phyloP scores from a whole-genome alignment of 2,113 vertebrate species.

The Orcinus orca region DNA sequence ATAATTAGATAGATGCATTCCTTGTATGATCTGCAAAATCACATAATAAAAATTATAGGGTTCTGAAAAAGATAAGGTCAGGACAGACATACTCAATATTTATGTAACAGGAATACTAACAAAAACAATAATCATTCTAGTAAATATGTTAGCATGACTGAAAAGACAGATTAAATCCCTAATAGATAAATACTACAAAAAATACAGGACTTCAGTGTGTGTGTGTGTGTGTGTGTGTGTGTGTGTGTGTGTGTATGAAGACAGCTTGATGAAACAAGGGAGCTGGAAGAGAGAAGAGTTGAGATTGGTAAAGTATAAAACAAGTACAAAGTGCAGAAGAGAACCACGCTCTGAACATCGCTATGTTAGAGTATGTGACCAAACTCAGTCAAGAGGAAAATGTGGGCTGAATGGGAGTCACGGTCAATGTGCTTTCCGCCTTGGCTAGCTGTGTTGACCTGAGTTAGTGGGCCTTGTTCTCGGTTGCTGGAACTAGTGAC shows the following conservation, averaged over 20 bases:
- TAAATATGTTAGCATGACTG: background rate
- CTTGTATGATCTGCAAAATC: background rate
- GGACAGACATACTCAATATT: background rate
- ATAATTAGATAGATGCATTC: background rate
- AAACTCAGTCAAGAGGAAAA: too few species aligned
- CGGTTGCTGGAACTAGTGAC: background rate
- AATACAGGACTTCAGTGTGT: background rate
- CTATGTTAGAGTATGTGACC: rapidly evolving
- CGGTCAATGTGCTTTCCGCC: rapidly evolving
- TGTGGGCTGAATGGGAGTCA: rapidly evolving
- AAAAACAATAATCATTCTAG: background rate
- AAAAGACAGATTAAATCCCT: background rate
- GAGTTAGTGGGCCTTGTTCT: background rate
- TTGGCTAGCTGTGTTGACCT: background rate
- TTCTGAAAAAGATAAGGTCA: background rate
- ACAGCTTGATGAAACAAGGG: background rate
- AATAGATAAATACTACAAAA: background rate
- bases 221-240: too few species aligned
- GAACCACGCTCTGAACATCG: rapidly evolving
- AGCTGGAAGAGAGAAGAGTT: background rate
- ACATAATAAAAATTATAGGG: background rate
- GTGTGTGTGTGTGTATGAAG: background rate
- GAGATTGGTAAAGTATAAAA: background rate
- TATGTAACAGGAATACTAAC: background rate
- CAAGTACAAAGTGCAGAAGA: background rate